phyloP scores from a whole-genome alignment of 2,888 invertebrate genomes.

The Hybos culiciformis region DNA sequence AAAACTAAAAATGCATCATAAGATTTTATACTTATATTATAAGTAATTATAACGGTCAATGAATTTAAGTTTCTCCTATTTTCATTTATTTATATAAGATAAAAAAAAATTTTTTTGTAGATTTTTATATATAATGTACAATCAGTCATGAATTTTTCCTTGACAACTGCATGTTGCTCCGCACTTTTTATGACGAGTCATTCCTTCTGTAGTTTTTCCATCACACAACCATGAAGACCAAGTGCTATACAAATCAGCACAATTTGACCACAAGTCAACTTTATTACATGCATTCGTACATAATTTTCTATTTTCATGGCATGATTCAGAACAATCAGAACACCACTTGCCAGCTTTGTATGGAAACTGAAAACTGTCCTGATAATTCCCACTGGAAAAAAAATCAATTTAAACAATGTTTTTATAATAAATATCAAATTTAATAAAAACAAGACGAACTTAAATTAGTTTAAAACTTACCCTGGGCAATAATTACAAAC shows the following conservation, averaged over 20 bases:
- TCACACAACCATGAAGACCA: slow-evolving; percentile 49
- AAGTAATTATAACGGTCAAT: no score
- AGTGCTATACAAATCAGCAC: slow-evolving; percentile 43
- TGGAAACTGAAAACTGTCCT: slow-evolving; percentile 46
- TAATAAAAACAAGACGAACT: neutral
- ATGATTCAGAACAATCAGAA: slow-evolving; percentile 47
- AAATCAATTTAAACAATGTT: neutral
- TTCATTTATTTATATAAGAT: no score
- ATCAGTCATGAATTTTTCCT: slow-evolving; percentile 38
- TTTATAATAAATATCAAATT: neutral
- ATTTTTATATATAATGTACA: neutral
- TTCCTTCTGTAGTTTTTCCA: slow-evolving; percentile 38
- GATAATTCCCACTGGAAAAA: slow-evolving; percentile 52
- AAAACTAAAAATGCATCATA: no score
- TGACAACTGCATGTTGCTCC: slow-evolving; percentile 61
- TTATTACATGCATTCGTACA: slow-evolving; percentile 59
- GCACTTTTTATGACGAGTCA: slow-evolving; percentile 42
- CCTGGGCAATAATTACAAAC: slow-evolving; percentile 75
- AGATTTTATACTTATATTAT: no score
- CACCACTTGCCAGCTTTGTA: slow-evolving; percentile 55
- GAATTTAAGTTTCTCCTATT: no score
- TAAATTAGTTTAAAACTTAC: slow-evolving; percentile 40
- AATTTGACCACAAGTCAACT: slow-evolving; percentile 60
- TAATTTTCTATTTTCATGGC: slow-evolving; percentile 44
- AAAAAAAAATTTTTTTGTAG: no score